A percentile compares a stretch with the other conserved stretches of the same genome.
phyloP scores from a whole-genome alignment of 2,888 invertebrate species.

The Drosophila mercatorum region DNA sequence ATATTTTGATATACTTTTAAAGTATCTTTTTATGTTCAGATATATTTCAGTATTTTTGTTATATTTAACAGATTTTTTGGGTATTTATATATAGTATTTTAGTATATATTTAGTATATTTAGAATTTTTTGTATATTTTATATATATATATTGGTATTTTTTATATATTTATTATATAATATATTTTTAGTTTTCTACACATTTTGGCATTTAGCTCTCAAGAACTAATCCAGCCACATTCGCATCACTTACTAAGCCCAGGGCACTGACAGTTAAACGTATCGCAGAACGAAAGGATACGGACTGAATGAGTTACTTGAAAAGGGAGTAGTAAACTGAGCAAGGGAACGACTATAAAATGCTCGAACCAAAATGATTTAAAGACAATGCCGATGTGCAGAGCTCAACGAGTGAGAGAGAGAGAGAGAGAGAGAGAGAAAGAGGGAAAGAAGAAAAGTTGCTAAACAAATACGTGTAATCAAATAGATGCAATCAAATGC shows the following conservation, averaged over 20 bases:
- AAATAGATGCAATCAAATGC: slow-evolving; percentile 5
- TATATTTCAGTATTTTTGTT: no score
- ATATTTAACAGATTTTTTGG: no score
- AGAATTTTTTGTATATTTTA: no score
- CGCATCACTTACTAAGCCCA: background rate
- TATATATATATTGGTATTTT: no score
- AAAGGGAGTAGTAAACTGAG: slow-evolving; percentile 1
- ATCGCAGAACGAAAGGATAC: slow-evolving; percentile 10
- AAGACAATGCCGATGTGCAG: background rate
- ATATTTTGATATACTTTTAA: no score
- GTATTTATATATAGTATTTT: no score
- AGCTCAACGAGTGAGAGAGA: background rate
- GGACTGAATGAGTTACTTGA: slow-evolving; percentile 14
- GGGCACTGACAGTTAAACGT: slow-evolving; percentile 18
- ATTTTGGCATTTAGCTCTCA: background rate
- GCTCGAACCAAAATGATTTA: slow-evolving; percentile 10
- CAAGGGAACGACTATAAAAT: slow-evolving; percentile 18
- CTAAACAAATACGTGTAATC: slow-evolving; percentile 3
- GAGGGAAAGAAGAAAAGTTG: background rate
- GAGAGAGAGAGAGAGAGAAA: background rate
- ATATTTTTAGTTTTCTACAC: no score
- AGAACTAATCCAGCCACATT: background rate
- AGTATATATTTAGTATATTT: no score
- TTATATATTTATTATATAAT: no score
- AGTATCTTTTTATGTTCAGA: no score